Evolutionary conservation across 2,797 vertebrate genomes (phyloP), one percentile per base, ranked within the genome.

Genomic region (Micropoecilia bifurca): DNA sequence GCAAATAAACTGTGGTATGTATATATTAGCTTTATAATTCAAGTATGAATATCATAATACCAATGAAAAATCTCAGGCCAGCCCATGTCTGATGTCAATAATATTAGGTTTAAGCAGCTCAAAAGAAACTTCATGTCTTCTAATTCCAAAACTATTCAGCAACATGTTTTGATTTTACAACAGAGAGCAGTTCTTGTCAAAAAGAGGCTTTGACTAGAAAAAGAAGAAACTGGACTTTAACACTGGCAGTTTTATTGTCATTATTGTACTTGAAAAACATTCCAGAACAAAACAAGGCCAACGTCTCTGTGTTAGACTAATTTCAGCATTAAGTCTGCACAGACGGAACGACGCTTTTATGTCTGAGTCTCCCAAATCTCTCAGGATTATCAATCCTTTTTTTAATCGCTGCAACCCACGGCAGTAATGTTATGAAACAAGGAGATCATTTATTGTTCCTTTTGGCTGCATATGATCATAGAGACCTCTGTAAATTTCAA

Each of bases 401-500:
- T 68, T 39, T 53, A 25, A 66, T 18, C 16, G 22, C 7, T 10
- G 16, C 12, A 66, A 36, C 61, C 61, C 63, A 39, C 63, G 25
- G 66, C 68, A 28, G 25, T n/a, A 45, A 71, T 16, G 28, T 5
- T 28, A 45, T 43, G 12, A 12, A 68, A 68, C 39, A n/a, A 71
- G 6, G 41, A 43, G 43, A 71, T 45, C 41, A 46, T 28, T 71
- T n/a, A 71, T 28, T 71, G 68, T 45, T n/a, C 43, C 41, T 16
- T 16, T 45, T n/a, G 13, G 41, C 41, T 71, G 6, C 20, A 71
- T 16, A 18, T 71, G n/a, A 71, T 71, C 68, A 71, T 14, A 45
- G 12, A 45, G 41, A 71, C 16, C 33, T 18, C 5, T 61, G 36
- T 68, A 68, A 1, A 78, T 85, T 80, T 88, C 82, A 77, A 78